Percentiles rank a stretch among this genome's conserved stretches.
These are phyloP conservation scores for Baccha elongata DNA, from an alignment of 2,888 invertebrate species.

Conservation along the genomic window DNA sequence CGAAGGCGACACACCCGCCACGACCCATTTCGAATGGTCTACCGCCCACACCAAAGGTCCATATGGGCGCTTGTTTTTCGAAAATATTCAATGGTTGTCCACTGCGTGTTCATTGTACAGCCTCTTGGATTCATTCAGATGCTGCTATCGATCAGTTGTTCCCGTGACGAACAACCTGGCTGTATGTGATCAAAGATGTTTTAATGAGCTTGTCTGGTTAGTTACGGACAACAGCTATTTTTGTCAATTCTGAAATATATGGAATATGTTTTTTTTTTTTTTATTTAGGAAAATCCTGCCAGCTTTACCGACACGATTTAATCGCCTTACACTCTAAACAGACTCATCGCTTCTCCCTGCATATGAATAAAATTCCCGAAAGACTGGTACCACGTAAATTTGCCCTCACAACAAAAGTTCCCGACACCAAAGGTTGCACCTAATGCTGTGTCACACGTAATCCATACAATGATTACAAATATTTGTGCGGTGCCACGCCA, in stretches of 20 bases:
- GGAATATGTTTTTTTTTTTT: too few relatives aligned
- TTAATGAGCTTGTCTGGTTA: slow-evolving; percentile 97
- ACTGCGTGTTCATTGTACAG: slow-evolving; percentile 96
- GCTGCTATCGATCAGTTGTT: slow-evolving; percentile 98
- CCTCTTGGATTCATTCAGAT: slow-evolving; percentile 99
- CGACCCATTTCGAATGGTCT: slow-evolving; percentile 95
- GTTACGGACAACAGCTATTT: too few relatives aligned
- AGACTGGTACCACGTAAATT: slow-evolving; percentile 95
- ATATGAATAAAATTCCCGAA: slow-evolving; percentile 97
- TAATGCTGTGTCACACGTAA: slow-evolving; percentile 98
- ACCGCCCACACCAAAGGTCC: slow-evolving; percentile 96
- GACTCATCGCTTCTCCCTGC: slow-evolving; percentile 91
- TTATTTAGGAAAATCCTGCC: slow-evolving; percentile 93
- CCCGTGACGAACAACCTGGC: slow-evolving; percentile 97
- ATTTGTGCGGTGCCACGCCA: slow-evolving; percentile 97
- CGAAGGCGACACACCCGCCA: slow-evolving; percentile 91
- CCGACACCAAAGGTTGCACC: slow-evolving; percentile 96
- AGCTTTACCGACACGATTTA: slow-evolving; percentile 97
- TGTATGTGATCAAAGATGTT: slow-evolving; percentile 99
- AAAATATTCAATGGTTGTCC: slow-evolving; percentile 99
- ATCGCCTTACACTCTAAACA: slow-evolving; percentile 92
- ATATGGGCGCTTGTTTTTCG: slow-evolving; percentile 82
- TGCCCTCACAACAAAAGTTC: slow-evolving; percentile 95
- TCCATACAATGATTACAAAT: slow-evolving; percentile 98
- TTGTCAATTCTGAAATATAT: too few relatives aligned